Evolutionary conservation across 1,140 invertebrate species (phyloP), one percentile per base, ranked within the genome.

Genomic region (Ostrea edulis): DNA sequence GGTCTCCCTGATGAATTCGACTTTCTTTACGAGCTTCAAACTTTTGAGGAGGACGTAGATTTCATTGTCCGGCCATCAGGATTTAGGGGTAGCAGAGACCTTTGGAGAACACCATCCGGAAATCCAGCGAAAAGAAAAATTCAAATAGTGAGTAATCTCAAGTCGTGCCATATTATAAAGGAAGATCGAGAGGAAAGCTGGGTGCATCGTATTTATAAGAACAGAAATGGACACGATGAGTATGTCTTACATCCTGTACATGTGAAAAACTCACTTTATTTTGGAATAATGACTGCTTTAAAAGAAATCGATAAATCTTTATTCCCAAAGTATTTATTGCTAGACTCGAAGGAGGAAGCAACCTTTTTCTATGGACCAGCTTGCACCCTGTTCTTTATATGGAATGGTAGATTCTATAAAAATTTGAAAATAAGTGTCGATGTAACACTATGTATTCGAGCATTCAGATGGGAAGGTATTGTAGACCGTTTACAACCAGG

Each of bases 401-500:
- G 87, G 87, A 35, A 88, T 85, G 87, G 87, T n/a, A 52, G 87
- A 81, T 53, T 71, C n/a, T 88, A 54, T 58, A 85, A 85, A 25
- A 88, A 88, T 44, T 35, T 88, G 12, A 88, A 77, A 88, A 85
- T n/a, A 9, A 88, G 83, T 55, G 82, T 88, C 12, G 87, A 88
- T 85, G 35, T 88, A 44, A 88, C 87, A 25, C 51, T 88, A 20
- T 88, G 87, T 29, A 54, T 88, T 20, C 84, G 85, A 88, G 68
- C 52, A 55, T 51, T 25, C 11, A 77, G 77, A 53, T 88, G 87
- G 87, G 29, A 81, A n/a, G 51, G 51, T 11, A 65, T 65, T 35
- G 58, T 85, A 51, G 83, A 85, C 55, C 22, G 62, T 58, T 58
- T 84, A 20, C 22, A 65, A n/a, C 44, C 71, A n/a, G 71, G 44